Evolutionary conservation across 2,113 vertebrate genomes (phyloP).

Genomic region (Amazona guildingii): DNA sequence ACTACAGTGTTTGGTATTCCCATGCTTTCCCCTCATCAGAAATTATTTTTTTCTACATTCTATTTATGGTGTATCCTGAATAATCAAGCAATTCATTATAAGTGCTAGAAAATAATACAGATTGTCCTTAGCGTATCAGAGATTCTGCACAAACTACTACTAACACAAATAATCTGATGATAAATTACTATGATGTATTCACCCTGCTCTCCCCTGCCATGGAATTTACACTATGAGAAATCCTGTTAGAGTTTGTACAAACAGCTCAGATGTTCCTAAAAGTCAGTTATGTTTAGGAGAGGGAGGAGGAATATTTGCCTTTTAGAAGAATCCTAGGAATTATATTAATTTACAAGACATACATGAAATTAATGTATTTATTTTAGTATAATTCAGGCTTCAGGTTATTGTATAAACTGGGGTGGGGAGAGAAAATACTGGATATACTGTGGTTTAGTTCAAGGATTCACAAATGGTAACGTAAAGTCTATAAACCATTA

Average conservation of each 20-base stretch:
- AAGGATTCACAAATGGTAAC: neutral
- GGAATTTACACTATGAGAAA: neutral
- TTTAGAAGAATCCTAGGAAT: neutral
- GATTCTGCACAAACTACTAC: neutral
- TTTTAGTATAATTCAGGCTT: neutral
- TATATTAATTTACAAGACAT: neutral
- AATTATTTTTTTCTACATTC: neutral
- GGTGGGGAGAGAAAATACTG: neutral
- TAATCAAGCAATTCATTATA: neutral
- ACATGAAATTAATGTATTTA: neutral
- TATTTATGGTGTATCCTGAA: neutral
- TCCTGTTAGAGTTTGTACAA: neutral
- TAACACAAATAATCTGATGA: neutral
- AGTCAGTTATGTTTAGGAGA: neutral
- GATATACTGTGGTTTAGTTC: neutral
- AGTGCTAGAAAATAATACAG: neutral
- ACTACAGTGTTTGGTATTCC: neutral
- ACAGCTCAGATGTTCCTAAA: neutral
- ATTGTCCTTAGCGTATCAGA: neutral
- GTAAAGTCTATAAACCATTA: neutral
- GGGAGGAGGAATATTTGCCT: neutral
- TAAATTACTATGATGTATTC: neutral
- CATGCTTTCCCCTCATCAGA: neutral
- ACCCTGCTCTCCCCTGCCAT: accelerated
- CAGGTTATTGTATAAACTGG: neutral